Evolutionary conservation across 2,888 invertebrate genomes (phyloP).

Genomic region (Heteromurus nitidus): DNA sequence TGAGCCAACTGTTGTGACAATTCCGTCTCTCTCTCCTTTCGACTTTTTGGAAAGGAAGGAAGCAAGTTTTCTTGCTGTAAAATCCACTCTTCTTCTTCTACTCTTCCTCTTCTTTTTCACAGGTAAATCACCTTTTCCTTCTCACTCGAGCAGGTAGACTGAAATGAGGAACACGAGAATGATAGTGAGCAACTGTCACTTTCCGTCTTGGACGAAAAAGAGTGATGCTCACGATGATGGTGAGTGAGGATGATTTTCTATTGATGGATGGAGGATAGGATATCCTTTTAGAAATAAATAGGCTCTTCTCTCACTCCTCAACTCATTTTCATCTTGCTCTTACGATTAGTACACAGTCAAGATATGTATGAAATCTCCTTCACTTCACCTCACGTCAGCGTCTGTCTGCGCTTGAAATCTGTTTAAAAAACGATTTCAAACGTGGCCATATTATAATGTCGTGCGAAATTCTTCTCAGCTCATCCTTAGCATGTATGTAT

Average conservation of each 20-base stretch:
- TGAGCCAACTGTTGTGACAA: slow-evolving; percentile 63
- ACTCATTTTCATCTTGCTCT: no score
- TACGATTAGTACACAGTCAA: no score
- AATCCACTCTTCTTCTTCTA: no score
- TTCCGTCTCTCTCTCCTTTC: slow-evolving; percentile 1
- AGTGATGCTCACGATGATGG: not conserved
- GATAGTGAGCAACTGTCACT: slow-evolving; percentile 54
- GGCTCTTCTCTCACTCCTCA: no score
- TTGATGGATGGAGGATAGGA: not conserved
- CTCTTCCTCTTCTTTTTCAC: slow-evolving; percentile 21
- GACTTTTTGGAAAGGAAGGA: slow-evolving; percentile 22
- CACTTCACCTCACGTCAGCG: no score
- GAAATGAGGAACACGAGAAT: slow-evolving; percentile 40
- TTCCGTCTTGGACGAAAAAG: slow-evolving; percentile 39
- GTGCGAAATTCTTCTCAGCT: no score
- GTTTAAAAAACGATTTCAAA: not conserved
- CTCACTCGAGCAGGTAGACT: slow-evolving; percentile 2
- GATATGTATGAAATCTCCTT: no score
- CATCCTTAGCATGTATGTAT: no score
- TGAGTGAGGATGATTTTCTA: not conserved
- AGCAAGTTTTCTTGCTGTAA: not conserved
- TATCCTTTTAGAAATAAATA: no score
- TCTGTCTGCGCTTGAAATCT: no score
- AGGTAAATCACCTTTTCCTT: slow-evolving; percentile 32
- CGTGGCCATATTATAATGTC: not conserved